These are phyloP conservation scores for Drosophila nr. perissopoda DNA, from an alignment of 2,888 invertebrate species.

Conservation along the genomic window DNA sequence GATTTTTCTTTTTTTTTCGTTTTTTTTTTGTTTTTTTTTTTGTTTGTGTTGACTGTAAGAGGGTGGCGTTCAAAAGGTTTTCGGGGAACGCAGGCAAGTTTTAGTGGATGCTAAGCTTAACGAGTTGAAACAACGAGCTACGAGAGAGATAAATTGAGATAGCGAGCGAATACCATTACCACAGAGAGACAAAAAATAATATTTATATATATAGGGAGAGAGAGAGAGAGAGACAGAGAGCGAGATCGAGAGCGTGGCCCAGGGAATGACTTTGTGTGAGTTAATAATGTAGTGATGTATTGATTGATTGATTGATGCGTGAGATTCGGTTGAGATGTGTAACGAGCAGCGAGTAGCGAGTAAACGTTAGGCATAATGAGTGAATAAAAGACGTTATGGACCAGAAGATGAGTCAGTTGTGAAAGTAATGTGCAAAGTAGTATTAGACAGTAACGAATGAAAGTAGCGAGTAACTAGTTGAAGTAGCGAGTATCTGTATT, in stretches of 20 bases:
- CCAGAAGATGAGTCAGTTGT: constrained; percentile 25
- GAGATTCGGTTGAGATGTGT: constrained; percentile 52
- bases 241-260: constrained; percentile 21
- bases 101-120: constrained; percentile 63
- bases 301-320: constrained; percentile 31
- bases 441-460: constrained; percentile 39
- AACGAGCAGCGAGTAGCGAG: constrained; percentile 47
- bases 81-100: constrained; percentile 67
- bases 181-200: constrained; percentile 22
- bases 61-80: constrained; percentile 42
- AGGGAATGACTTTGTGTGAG: constrained; percentile 17
- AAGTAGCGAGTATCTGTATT: constrained; percentile 35
- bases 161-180: constrained; percentile 50
- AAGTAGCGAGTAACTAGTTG: constrained; percentile 38
- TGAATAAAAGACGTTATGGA: constrained; percentile 30
- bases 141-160: constrained; percentile 50
- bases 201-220: background rate
- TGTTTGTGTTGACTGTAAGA: constrained; percentile 25
- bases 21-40: background rate
- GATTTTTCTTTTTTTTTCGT: constrained; percentile 21
- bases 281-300: constrained; percentile 13
- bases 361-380: constrained; percentile 36
- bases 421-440: constrained; percentile 7
- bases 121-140: constrained; percentile 65
- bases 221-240: constrained; percentile 1